Evolutionary conservation across 2,888 invertebrate genomes (phyloP).

Genomic region (Meandrusa payeni): DNA sequence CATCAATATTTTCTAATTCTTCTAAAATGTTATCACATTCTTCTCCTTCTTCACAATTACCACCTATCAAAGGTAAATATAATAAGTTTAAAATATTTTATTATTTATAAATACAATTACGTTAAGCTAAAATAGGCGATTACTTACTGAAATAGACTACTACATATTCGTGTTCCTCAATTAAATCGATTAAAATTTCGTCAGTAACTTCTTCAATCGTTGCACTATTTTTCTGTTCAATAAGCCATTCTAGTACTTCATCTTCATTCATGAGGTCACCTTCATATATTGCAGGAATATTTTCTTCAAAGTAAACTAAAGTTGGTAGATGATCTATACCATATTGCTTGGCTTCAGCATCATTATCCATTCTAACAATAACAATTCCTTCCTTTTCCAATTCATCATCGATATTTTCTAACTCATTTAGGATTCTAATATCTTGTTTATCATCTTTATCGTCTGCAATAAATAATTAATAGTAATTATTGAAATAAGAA

Average conservation of each 20-base stretch:
- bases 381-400: constrained; percentile 94
- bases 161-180: constrained; percentile 95
- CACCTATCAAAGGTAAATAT: constrained; percentile 82
- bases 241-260: constrained; percentile 93
- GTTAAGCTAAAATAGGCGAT: neutral
- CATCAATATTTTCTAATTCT: constrained; percentile 95
- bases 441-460: constrained; percentile 95
- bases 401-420: constrained; percentile 96
- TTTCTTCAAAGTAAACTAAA: constrained; percentile 93
- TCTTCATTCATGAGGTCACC: constrained; percentile 96
- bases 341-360: constrained; percentile 93
- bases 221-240: constrained; percentile 92
- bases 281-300: constrained; percentile 94
- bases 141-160: constrained; percentile 94
- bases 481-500: constrained; percentile 11
- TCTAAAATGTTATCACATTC: constrained; percentile 92
- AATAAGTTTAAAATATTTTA: too few species aligned
- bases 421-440: constrained; percentile 91
- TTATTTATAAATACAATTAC: too few species aligned
- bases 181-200: constrained; percentile 91
- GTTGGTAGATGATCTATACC: constrained; percentile 94
- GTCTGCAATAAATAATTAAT: constrained; percentile 71
- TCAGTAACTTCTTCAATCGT: constrained; percentile 97
- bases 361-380: constrained; percentile 94
- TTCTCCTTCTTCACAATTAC: constrained; percentile 93